phyloP scores from a whole-genome alignment of 53 echinoderm and acorn worm genomes.

The Stichopus horrens region DNA sequence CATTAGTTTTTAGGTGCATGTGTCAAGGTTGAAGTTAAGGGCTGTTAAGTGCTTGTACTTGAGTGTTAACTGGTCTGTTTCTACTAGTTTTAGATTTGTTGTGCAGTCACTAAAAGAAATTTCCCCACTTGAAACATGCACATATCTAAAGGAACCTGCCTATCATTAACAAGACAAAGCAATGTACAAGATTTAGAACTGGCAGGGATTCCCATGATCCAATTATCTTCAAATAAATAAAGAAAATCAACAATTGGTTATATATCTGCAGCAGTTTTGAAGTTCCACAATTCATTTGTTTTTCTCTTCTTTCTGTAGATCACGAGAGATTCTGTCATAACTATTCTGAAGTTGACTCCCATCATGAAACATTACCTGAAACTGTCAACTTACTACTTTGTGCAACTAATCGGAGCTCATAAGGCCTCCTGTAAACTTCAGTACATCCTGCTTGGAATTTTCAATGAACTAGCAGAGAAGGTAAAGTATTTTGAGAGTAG shows the following conservation, averaged over 20 bases:
- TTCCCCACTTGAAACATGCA: too few relatives aligned
- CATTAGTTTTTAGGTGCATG: too few relatives aligned
- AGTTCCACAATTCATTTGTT: background rate
- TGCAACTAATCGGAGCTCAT: slow-evolving; percentile 78
- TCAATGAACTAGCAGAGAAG: slow-evolving; percentile 92
- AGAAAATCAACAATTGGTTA: background rate
- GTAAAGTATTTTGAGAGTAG: slow-evolving; percentile 31
- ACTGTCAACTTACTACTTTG: slow-evolving; percentile 70
- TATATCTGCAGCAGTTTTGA: background rate
- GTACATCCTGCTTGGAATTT: slow-evolving; percentile 86
- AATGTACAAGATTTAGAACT: background rate
- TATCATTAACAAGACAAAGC: too few relatives aligned
- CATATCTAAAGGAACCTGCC: too few relatives aligned
- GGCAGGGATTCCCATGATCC: too few relatives aligned
- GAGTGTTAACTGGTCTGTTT: too few relatives aligned
- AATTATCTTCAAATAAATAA: background rate
- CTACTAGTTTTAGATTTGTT: too few relatives aligned
- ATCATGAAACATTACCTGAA: slow-evolving; percentile 87
- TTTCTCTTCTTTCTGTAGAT: background rate
- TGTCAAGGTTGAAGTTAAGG: too few relatives aligned
- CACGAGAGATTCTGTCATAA: background rate
- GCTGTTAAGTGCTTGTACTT: too few relatives aligned
- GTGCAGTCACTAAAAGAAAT: too few relatives aligned
- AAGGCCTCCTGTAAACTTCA: slow-evolving; percentile 74
- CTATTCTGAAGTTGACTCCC: slow-evolving; percentile 71